Conservation (phyloP, 2,888 invertebrate genomes). For the Xylophagus ater region DNA sequence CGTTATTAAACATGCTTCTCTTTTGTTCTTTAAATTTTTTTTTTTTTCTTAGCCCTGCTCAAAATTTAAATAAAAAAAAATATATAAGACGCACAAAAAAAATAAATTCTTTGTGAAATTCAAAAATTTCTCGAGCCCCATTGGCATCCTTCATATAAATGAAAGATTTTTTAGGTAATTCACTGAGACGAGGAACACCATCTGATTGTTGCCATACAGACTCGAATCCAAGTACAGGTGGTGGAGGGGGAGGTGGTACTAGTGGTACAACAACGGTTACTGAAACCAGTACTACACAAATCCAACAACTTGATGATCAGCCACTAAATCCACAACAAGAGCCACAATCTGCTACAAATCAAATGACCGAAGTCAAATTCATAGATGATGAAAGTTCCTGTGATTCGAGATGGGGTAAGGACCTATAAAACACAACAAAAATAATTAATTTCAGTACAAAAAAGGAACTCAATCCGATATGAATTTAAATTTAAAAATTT, state of each 20-base stretch:
- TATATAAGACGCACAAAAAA: constrained; percentile 6
- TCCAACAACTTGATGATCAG: constrained; percentile 14
- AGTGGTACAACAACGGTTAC: constrained; percentile 18
- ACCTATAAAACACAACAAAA: neutral
- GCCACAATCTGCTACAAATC: constrained; percentile 21
- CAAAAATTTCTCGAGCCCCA: constrained; percentile 5
- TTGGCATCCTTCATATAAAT: constrained; percentile 15
- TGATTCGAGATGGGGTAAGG: constrained; percentile 30
- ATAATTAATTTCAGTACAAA: too few relatives aligned
- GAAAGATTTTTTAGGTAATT: constrained; percentile 20
- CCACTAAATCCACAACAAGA: constrained; percentile 19
- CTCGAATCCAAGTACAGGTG: constrained; percentile 27
- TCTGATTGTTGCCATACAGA: constrained; percentile 28
- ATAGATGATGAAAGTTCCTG: constrained; percentile 29
- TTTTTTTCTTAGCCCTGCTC: constrained; percentile 23
- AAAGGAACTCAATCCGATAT: too few relatives aligned
- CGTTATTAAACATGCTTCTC: too few relatives aligned
- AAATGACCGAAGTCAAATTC: constrained; percentile 27
- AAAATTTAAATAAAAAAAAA: constrained; percentile 16
- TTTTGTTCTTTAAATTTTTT: too few relatives aligned
- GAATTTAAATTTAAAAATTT: too few relatives aligned
- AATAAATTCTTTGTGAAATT: too few relatives aligned
- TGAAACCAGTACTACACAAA: constrained; percentile 11
- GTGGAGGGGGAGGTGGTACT: constrained; percentile 26
- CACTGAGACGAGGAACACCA: constrained; percentile 25